Evolutionary conservation across 2,888 invertebrate genomes (phyloP).

Genomic region (Heliconius cydno): DNA sequence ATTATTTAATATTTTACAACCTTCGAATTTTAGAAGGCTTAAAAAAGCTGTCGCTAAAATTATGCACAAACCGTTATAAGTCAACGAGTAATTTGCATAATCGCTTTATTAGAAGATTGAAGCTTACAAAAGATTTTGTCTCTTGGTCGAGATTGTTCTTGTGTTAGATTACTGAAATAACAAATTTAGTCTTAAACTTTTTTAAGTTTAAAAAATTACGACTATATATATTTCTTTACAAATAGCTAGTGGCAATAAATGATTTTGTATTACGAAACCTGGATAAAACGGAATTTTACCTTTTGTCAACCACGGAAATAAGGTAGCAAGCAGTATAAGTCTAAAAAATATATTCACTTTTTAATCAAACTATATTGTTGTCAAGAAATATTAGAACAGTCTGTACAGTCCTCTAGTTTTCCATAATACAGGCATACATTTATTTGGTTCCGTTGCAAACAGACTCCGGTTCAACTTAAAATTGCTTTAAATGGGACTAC

Average conservation of each 20-base stretch:
- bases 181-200: background rate
- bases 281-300: too few species aligned
- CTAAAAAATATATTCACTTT: background rate
- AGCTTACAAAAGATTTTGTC: constrained; percentile 6
- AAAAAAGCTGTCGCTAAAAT: constrained; percentile 9
- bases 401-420: background rate
- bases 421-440: background rate
- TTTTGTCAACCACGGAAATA: too few species aligned
- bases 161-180: background rate
- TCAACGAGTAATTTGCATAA: constrained; percentile 17
- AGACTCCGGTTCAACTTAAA: constrained; percentile 11
- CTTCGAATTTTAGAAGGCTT: constrained; percentile 24
- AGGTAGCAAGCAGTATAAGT: too few species aligned
- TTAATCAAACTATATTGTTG: background rate
- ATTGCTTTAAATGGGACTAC: constrained; percentile 21
- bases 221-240: too few species aligned
- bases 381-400: background rate
- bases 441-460: constrained; percentile 7
- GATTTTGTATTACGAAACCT: too few species aligned
- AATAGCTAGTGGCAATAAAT: too few species aligned
- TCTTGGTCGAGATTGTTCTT: background rate
- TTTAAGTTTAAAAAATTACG: background rate
- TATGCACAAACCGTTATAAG: constrained; percentile 15
- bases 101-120: constrained; percentile 13
- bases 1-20: background rate